Evolutionary conservation across 2,888 invertebrate genomes (phyloP).

Genomic region (Epinotia ramella): DNA sequence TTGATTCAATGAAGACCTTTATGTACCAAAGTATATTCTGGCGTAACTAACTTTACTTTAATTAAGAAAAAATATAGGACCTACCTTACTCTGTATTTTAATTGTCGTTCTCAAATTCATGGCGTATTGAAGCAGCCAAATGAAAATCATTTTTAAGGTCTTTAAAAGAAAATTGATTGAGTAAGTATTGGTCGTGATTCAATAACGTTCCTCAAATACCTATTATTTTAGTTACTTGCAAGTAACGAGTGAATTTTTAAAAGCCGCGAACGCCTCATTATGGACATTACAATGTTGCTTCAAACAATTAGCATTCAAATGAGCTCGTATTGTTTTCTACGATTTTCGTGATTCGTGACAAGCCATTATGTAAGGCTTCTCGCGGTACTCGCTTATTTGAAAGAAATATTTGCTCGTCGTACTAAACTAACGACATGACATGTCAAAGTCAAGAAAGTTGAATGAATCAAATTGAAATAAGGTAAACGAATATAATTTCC

Average conservation of each 20-base stretch:
- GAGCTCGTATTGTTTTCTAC: slow-evolving; percentile 1
- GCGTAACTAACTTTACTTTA: too few species aligned
- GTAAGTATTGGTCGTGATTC: too few species aligned
- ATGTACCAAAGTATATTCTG: too few species aligned
- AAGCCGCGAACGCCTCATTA: background rate
- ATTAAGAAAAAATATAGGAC: too few species aligned
- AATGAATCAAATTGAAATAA: background rate
- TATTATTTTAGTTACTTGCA: background rate
- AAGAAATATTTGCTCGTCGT: slow-evolving; percentile 2
- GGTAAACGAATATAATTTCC: too few species aligned
- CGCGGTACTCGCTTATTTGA: background rate
- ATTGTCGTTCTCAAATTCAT: too few species aligned
- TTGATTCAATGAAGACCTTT: too few species aligned
- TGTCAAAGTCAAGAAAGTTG: background rate
- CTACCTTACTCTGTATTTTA: too few species aligned
- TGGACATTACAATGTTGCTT: background rate
- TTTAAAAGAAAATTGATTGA: too few species aligned
- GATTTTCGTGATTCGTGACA: background rate
- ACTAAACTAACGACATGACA: background rate
- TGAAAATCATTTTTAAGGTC: too few species aligned
- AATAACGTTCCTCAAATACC: too few species aligned
- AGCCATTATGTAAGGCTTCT: background rate
- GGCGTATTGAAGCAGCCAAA: too few species aligned
- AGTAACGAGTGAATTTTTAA: background rate
- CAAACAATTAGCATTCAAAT: slow-evolving; percentile 15